Evolutionary conservation across 2,113 vertebrate species (phyloP).

Genomic region (Oophaga pumilio): DNA sequence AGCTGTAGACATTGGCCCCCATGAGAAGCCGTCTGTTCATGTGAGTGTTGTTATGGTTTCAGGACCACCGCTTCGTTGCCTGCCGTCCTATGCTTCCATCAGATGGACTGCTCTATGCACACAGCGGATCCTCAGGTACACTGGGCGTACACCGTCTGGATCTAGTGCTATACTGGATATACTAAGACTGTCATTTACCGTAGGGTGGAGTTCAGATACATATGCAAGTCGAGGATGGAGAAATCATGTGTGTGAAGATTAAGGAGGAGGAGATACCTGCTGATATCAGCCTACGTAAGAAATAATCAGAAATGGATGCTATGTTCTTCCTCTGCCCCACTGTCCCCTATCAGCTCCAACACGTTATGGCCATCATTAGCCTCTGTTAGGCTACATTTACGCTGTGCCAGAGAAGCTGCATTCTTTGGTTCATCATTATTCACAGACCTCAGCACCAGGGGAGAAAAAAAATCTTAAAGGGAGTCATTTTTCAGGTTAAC

Average conservation of each 20-base stretch:
- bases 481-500: too few species aligned
- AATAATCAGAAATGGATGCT: too few species aligned
- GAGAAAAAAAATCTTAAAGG: too few species aligned
- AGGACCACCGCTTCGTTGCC: neutral
- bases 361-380: neutral
- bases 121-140: neutral
- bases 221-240: neutral
- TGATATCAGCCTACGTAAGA: neutral
- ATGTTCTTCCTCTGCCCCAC: too few species aligned
- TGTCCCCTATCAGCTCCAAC: neutral
- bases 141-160: neutral
- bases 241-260: constrained; percentile 9
- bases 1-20: too few species aligned
- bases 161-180: neutral
- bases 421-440: too few species aligned
- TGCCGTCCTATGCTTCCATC: neutral
- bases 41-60: neutral
- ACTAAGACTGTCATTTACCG: neutral
- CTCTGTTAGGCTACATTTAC: too few species aligned
- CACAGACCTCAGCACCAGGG: too few species aligned
- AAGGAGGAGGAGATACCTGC: constrained; percentile 6
- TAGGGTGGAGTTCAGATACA: neutral
- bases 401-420: too few species aligned
- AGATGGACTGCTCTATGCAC: neutral
- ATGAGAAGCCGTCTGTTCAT: too few species aligned